Base-by-base conservation (phyloP, 2,113 vertebrate species). In the Cebus imitator region DNA sequence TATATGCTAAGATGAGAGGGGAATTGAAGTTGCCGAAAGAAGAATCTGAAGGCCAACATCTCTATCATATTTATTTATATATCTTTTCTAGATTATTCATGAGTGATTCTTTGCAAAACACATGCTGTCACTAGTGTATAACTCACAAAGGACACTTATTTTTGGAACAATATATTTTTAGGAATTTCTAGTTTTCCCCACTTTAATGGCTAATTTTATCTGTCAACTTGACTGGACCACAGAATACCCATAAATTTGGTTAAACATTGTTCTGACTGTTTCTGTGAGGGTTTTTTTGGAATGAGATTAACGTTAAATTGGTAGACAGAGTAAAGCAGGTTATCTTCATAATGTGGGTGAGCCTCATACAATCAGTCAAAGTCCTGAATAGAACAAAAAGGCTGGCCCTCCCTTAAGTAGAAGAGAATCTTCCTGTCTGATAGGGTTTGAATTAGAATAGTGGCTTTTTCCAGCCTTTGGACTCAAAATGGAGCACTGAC, bases 41-140 rank as follows among this genome's bases (percentile, higher is more conserved):
- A 87, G 43, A 78, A 58, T 55, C 70, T 88, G 55, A 88, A 80
- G 80, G 64, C 66, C 48, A 83, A 1, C 17, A 37, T 90, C n/a
- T 90, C n/a, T 73, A 2, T 75, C 61, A 27, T n/a, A 84, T 18
- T 93, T 35, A 50, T 25, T 87, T 87, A 52, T 32, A 52, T 32
- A 43, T 48, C 64, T 61, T 92, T 73, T 95, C 32, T 95, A 80
- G 70, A 79, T 79, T 95, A 9, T n/a, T 87, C 35, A 58, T 76
- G 83, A 70, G 37, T 95, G 76, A 91, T 80, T 68, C 18, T 58
- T 91, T 93, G 37, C 20, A 91, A 84, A 95, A 75, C n/a, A 37
- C 23, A 80, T 61, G 14, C 40, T 95, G 5, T 82, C 87, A 57
- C 70, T 52, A 79, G 40, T 13, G 27, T 75, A 30, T 61, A 93